Evolutionary conservation across 2,113 vertebrate species (phyloP).

Genomic region (Arenaria interpres): DNA sequence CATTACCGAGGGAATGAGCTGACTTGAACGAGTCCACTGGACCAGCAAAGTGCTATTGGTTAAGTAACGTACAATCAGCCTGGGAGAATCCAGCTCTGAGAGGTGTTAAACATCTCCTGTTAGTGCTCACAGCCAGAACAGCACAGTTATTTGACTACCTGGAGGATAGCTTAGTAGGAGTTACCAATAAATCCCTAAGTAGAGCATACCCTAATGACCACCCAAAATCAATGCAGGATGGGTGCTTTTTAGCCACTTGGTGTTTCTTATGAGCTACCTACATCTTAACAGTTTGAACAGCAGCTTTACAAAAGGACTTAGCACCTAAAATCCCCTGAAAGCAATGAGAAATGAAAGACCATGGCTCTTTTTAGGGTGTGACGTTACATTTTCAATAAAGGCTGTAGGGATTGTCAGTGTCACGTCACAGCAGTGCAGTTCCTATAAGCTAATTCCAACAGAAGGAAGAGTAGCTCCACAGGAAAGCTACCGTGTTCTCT

Average conservation of each 20-base stretch:
- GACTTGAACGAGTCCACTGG: neutral
- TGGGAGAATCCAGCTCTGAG: neutral
- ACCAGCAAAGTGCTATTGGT: neutral
- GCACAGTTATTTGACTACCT: neutral
- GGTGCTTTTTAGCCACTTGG: neutral
- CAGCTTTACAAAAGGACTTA: neutral
- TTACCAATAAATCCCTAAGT: neutral
- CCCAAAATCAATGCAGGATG: neutral
- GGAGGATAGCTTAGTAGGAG: neutral
- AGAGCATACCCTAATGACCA: neutral
- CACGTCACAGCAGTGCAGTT: neutral
- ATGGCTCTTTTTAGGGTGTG: neutral
- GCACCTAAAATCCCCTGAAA: neutral
- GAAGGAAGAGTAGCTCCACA: neutral
- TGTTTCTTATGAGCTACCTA: neutral
- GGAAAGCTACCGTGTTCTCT: neutral
- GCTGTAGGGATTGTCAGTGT: neutral
- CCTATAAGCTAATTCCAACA: neutral
- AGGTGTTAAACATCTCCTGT: neutral
- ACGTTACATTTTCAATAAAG: neutral
- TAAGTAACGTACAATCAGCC: neutral
- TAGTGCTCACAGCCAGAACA: neutral
- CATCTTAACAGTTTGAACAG: neutral
- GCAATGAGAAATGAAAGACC: neutral
- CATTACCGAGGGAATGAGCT: accelerated